These are phyloP conservation scores for Parnassius smintheus DNA, from an alignment of 2,888 invertebrate species.

Conservation along the genomic window DNA sequence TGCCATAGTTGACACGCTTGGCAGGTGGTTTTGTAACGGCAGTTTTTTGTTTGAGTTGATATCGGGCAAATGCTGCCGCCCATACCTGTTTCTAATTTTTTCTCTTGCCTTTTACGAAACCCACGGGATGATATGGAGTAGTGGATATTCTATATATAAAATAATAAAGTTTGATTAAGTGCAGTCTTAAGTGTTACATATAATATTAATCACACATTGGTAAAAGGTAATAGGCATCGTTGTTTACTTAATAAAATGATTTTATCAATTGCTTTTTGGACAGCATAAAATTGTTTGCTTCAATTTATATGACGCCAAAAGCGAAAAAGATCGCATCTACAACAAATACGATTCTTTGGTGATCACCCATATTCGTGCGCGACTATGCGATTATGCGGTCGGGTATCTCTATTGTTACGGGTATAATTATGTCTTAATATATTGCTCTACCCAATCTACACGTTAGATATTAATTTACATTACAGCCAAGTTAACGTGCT, in stretches of 20 bases:
- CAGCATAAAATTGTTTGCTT: constrained; percentile 5
- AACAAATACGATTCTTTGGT: constrained; percentile 31
- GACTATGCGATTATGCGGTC: constrained; percentile 40
- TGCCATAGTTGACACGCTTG: too few species aligned
- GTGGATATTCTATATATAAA: too few species aligned
- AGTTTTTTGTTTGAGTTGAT: too few species aligned
- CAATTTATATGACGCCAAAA: constrained; percentile 21
- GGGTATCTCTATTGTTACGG: constrained; percentile 45
- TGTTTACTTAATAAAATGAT: constrained; percentile 20
- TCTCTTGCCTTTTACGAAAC: too few species aligned
- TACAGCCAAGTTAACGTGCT: constrained; percentile 34
- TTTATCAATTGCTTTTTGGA: constrained; percentile 7
- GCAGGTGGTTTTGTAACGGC: too few species aligned
- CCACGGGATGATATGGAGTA: too few species aligned
- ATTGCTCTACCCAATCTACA: constrained; percentile 47
- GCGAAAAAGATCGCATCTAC: constrained; percentile 20
- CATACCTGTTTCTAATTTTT: too few species aligned
- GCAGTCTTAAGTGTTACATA: too few species aligned
- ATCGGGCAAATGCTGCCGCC: too few species aligned
- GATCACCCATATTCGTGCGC: constrained; percentile 30
- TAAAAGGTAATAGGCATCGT: not conserved
- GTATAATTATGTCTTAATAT: constrained; percentile 46
- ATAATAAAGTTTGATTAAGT: too few species aligned
- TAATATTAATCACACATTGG: too few species aligned
- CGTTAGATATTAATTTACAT: constrained; percentile 54